Conservation (phyloP, 2,888 invertebrate species). For the Ditylenchus weischeri region DNA sequence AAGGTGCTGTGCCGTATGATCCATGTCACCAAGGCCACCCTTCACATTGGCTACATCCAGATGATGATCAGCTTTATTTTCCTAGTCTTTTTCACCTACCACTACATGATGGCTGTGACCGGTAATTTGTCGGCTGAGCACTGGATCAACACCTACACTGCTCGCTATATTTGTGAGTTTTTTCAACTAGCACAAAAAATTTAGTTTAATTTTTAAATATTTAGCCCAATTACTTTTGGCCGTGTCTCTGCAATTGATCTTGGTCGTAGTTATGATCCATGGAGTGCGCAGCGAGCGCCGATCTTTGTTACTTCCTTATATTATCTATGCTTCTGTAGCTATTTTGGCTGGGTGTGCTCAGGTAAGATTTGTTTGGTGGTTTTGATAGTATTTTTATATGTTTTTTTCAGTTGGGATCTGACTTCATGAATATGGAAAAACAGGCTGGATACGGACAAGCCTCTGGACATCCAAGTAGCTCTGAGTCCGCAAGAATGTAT, state of each 20-base stretch:
- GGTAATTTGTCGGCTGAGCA: slow-evolving; percentile 37
- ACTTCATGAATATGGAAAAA: slow-evolving; percentile 38
- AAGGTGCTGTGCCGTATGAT: slow-evolving; percentile 50
- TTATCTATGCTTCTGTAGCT: slow-evolving; percentile 50
- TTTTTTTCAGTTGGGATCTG: slow-evolving; percentile 33
- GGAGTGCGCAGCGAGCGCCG: slow-evolving; percentile 52
- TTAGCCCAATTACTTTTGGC: slow-evolving; percentile 38
- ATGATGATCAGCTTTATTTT: slow-evolving; percentile 50
- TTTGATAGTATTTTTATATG: too few species aligned
- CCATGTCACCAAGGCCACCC: slow-evolving; percentile 53
- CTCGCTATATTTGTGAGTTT: slow-evolving; percentile 41
- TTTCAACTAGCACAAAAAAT: not conserved
- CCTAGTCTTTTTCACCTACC: slow-evolving; percentile 44
- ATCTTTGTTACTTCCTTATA: slow-evolving; percentile 51
- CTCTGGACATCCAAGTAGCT: not conserved
- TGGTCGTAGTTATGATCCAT: slow-evolving; percentile 53
- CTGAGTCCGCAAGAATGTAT: not conserved
- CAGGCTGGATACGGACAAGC: not conserved
- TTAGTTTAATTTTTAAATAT: not conserved
- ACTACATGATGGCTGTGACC: slow-evolving; percentile 38
- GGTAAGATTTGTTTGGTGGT: slow-evolving; percentile 10
- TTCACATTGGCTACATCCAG: slow-evolving; percentile 55
- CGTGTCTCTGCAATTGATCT: slow-evolving; percentile 37
- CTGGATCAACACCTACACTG: slow-evolving; percentile 44
- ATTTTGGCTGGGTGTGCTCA: slow-evolving; percentile 42